Conservation (phyloP, 2,113 vertebrate genomes). For the Gulo gulo region DNA sequence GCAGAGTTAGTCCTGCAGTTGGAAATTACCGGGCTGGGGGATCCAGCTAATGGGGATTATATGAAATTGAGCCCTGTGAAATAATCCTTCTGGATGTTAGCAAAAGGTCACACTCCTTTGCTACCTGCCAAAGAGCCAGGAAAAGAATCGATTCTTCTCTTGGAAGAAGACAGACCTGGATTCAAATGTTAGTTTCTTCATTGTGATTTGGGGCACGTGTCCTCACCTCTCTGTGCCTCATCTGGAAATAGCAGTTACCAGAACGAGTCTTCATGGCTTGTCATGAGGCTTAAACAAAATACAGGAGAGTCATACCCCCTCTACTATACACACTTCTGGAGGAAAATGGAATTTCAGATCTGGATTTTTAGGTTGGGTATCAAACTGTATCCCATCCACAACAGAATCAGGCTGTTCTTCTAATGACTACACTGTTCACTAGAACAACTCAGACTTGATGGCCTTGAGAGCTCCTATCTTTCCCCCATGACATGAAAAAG, state of each 20-base stretch:
- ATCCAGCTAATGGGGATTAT: not conserved
- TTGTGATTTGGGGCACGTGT: not conserved
- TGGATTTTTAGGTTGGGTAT: not conserved
- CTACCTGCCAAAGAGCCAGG: not conserved
- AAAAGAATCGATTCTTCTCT: not conserved
- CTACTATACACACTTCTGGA: not conserved
- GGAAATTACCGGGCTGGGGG: not conserved
- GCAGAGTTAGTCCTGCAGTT: not conserved
- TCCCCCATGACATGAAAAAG: not conserved
- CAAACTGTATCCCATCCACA: not conserved
- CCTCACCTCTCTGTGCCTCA: not conserved
- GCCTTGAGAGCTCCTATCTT: not conserved
- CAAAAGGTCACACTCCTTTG: not conserved
- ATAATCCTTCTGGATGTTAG: not conserved
- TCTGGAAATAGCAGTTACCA: not conserved
- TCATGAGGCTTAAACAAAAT: not conserved
- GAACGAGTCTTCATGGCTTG: not conserved
- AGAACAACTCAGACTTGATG: not conserved
- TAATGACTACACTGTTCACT: not conserved
- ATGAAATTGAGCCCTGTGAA: not conserved
- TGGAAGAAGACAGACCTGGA: not conserved
- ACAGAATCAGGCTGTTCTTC: not conserved
- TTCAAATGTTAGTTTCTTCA: not conserved
- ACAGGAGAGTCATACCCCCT: not conserved
- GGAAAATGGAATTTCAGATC: not conserved